A percentile compares a stretch with the other conserved stretches of the same genome.
Evolutionary conservation across 2,113 vertebrate species (phyloP).

Genomic region (Myiozetetes cayanensis): DNA sequence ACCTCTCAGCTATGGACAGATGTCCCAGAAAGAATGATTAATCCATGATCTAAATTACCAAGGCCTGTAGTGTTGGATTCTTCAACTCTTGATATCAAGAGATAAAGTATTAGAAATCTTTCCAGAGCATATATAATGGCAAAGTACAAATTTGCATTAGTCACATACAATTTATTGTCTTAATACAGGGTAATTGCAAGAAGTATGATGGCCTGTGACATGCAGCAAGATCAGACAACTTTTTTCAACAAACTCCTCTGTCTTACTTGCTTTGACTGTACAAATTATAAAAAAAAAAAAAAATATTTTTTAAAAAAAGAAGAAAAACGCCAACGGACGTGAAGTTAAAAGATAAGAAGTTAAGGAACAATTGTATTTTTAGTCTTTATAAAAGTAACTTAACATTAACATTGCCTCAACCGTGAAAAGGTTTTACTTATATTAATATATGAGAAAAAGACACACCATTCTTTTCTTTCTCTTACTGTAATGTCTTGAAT

Average conservation of each 20-base stretch:
- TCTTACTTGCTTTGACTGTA: background rate
- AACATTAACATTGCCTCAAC: background rate
- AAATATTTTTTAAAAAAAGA: fast-evolving
- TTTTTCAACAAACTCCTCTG: background rate
- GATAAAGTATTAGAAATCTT: background rate
- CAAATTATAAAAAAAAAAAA: background rate
- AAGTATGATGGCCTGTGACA: background rate
- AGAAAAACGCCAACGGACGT: fast-evolving
- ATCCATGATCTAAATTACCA: background rate
- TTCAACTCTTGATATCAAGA: background rate
- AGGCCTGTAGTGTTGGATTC: background rate
- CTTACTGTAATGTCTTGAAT: background rate
- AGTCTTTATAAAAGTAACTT: background rate
- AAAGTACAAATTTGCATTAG: background rate
- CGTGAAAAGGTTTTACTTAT: background rate
- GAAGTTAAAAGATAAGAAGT: background rate
- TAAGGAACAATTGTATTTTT: background rate
- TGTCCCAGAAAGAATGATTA: background rate
- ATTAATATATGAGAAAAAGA: background rate
- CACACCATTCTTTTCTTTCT: background rate
- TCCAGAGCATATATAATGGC: background rate
- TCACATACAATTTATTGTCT: background rate
- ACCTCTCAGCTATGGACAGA: fast-evolving
- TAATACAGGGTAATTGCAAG: background rate
- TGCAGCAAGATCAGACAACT: background rate